Base-by-base conservation (phyloP, 2,797 vertebrate genomes). In the Girardinus metallicus region DNA sequence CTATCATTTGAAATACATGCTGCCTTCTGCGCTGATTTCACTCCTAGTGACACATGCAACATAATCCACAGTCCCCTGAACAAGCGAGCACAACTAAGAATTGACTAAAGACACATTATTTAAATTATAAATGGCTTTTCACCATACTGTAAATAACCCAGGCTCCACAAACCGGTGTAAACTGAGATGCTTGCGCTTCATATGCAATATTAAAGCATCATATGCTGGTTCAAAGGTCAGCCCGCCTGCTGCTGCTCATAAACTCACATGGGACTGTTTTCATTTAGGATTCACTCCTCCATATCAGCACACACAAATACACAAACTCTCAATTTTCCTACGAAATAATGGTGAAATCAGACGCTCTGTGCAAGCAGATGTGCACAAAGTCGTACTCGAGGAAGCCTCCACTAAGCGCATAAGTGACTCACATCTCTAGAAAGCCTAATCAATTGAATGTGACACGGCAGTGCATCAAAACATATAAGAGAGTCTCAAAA, bases 261-360 rank as follows among this genome's bases (percentile, higher is more conserved):
- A 90, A 90, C 71, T 88, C 92, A 92, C 92, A 89, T 85, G 91
- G 91, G 91, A 90, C 86, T 86, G 91, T 86, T 93, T 93, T 90
- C 85, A 83, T 92, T 89, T 80, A 89, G 87, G 86, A 92, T 81
- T 76, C 86, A 79, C 83, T 87, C 80, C 71, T 78, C 66, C 78
- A 41, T 73, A 44, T 73, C 57, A 73, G 18, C 80, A 82, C 81
- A 80, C 13, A 80, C 79, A 68, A 80, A 80, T 74, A 84, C 43
- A 74, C 64, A 85, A 82, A 82, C 72, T 75, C 80, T 87, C 81
- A 76, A 76, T 91, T 88, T 85, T 78, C 85, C 85, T 83, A 90
- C 86, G 85, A 86, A 88, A 82, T 85, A 66, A 87, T 78, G 83
- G 78, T 76, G 82, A 86, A 90, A 89, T 88, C 66, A 88, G 88